Evolutionary conservation across 2,113 vertebrate genomes (phyloP), one percentile per base, ranked within the genome.

Genomic region (Triplophysa siluroides): DNA sequence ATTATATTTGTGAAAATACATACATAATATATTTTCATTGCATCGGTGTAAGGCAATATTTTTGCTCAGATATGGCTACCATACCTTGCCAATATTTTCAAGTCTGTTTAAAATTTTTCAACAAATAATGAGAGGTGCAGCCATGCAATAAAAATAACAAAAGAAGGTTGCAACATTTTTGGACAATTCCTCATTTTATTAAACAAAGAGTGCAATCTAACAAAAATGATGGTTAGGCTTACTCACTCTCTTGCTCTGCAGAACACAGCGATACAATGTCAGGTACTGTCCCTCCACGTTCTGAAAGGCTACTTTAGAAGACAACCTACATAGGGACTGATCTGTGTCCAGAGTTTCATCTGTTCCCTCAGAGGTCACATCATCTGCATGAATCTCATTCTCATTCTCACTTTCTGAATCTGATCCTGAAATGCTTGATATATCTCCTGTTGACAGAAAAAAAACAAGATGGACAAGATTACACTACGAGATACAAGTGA

Each of bases 351-450:
- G 26, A 5, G 81, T 81, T 50, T 64, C 78, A 52, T 83, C 84
- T 18, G 73, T 78, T 23, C 14, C 66, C 0, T 79, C 86, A 41
- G 82, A 26, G 0, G 60, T 47, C 1, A 85, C 43, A 52, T 76
- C 62, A 52, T 77, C 43, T n/a, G 19, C 58, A 63, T 63, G 41
- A 64, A 64, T 19, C 33, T 91, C 91, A 0, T 88, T 19, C 33
- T 91, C 91, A 0, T 88, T 87, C 12, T 94, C 95, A 54, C 62
- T 77, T 7, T 65, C 62, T 0, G 94, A 95, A 85, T 97, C 96
- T 0, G 98, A 98, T 12, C 96, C 97, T 0, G 97, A 99, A 87
- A 99, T 98, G 83, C 98, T 99, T 43, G 97, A 99, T 86, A 99
- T 78, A 52, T 98, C 96, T 62, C 95, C 98, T 99, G 86, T 43